Conservation (phyloP, 2,888 invertebrate species). For the Dynastes tityus region DNA sequence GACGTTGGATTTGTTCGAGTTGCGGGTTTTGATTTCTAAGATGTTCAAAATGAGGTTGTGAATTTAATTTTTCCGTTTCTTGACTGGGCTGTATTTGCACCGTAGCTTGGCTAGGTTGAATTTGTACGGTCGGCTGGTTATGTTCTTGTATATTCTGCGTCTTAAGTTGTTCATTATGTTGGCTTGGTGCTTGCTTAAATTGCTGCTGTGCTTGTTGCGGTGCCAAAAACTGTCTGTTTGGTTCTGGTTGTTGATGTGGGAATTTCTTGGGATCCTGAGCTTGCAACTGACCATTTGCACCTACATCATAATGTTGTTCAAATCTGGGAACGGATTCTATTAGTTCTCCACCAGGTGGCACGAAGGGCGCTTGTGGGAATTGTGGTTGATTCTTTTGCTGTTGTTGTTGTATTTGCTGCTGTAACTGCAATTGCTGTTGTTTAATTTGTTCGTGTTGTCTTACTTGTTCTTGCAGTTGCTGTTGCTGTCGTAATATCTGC, state of each 20-base stretch:
- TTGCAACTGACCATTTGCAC: slow-evolving; percentile 58
- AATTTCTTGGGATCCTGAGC: slow-evolving; percentile 38
- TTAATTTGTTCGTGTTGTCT: slow-evolving; percentile 62
- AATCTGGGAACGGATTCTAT: slow-evolving; percentile 84
- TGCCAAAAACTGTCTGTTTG: slow-evolving; percentile 52
- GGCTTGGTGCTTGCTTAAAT: slow-evolving; percentile 69
- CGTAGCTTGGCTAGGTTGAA: slow-evolving; percentile 66
- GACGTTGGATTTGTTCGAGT: slow-evolving; percentile 38
- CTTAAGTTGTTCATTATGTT: slow-evolving; percentile 67
- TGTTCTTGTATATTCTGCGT: slow-evolving; percentile 73
- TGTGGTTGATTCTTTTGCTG: slow-evolving; percentile 60
- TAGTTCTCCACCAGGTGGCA: slow-evolving; percentile 79
- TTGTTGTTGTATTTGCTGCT: slow-evolving; percentile 56
- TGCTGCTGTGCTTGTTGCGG: slow-evolving; percentile 69
- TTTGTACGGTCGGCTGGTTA: slow-evolving; percentile 64
- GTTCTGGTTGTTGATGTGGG: slow-evolving; percentile 53
- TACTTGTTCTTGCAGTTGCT: slow-evolving; percentile 60
- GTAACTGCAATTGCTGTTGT: slow-evolving; percentile 62
- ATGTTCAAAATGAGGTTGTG: slow-evolving; percentile 48
- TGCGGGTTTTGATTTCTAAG: slow-evolving; percentile 50
- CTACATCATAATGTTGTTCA: slow-evolving; percentile 84
- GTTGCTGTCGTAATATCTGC: slow-evolving; percentile 65
- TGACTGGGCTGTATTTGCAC: slow-evolving; percentile 60
- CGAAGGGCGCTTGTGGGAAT: slow-evolving; percentile 63
- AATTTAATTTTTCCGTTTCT: slow-evolving; percentile 57